Evolutionary conservation across 2,113 vertebrate species (phyloP).

Genomic region (Proterorhinus semilunaris): DNA sequence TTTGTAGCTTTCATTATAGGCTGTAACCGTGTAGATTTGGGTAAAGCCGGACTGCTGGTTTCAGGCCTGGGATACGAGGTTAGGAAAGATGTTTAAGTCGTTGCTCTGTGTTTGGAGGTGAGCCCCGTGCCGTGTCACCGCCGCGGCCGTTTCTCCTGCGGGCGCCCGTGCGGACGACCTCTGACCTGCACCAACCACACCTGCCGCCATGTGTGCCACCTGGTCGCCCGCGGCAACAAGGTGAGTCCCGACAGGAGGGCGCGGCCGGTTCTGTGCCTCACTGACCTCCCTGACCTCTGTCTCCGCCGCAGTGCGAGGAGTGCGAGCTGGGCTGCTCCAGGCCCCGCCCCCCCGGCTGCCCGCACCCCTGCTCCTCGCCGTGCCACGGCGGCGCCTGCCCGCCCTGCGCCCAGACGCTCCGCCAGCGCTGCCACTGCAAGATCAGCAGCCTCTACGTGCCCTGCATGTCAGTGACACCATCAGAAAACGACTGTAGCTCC

Average conservation of each 20-base stretch:
- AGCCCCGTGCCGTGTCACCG: conserved; percentile 60
- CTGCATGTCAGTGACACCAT: conserved; percentile 56
- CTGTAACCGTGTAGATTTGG: no score
- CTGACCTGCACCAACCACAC: conserved; percentile 61
- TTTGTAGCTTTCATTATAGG: no score
- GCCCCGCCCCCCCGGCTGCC: conserved; percentile 57
- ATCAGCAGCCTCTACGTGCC: conserved; percentile 64
- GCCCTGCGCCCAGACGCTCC: conserved; percentile 58
- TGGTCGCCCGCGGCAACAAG: conserved; percentile 41
- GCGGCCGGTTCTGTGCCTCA: no score
- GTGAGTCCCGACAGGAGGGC: conserved; percentile 6
- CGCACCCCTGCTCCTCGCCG: conserved; percentile 55
- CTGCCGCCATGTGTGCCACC: conserved; percentile 63
- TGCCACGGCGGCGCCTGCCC: conserved; percentile 62
- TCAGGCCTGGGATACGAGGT: no score
- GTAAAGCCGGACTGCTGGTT: no score
- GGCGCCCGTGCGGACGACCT: conserved; percentile 42
- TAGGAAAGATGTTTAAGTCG: no score
- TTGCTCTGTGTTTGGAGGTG: conserved; percentile 46
- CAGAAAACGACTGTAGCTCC: no score
- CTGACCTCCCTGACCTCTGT: not conserved
- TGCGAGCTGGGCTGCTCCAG: conserved; percentile 60
- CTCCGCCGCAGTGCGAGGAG: conserved; percentile 50
- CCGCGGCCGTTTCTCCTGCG: conserved; percentile 50
- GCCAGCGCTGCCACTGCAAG: conserved; percentile 70